Conservation (phyloP, 2,113 vertebrate genomes). For the Girardinichthys multiradiatus region DNA sequence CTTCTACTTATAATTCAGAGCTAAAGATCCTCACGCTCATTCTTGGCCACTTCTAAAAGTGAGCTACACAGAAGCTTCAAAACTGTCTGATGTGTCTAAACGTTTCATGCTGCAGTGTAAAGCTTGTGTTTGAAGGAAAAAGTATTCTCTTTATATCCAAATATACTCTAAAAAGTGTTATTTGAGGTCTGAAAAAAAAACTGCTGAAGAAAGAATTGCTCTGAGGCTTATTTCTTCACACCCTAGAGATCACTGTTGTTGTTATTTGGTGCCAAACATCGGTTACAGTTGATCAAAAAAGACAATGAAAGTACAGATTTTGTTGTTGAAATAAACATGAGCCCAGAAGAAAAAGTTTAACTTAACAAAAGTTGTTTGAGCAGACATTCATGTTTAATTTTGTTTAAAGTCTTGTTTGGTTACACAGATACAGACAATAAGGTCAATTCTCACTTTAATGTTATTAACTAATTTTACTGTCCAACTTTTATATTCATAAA, state of each 20-base stretch:
- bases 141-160: neutral
- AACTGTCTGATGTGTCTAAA: conserved; percentile 8
- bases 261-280: neutral
- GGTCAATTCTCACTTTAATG: too few species aligned
- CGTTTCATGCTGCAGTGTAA: neutral
- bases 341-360: too few species aligned
- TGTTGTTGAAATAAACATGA: neutral
- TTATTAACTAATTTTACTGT: too few species aligned
- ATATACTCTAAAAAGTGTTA: neutral
- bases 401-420: too few species aligned
- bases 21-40: conserved; percentile 11
- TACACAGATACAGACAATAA: too few species aligned
- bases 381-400: too few species aligned
- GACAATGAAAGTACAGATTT: neutral
- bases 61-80: conserved; percentile 9
- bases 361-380: too few species aligned
- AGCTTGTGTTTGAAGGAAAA: neutral
- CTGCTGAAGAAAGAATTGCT: neutral
- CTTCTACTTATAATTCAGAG: conserved; percentile 37
- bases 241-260: neutral
- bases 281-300: neutral
- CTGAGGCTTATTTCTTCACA: neutral
- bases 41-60: conserved; percentile 8
- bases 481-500: too few species aligned
- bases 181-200: neutral